Conservation (phyloP, 2,113 vertebrate species). For the Murina feae region DNA sequence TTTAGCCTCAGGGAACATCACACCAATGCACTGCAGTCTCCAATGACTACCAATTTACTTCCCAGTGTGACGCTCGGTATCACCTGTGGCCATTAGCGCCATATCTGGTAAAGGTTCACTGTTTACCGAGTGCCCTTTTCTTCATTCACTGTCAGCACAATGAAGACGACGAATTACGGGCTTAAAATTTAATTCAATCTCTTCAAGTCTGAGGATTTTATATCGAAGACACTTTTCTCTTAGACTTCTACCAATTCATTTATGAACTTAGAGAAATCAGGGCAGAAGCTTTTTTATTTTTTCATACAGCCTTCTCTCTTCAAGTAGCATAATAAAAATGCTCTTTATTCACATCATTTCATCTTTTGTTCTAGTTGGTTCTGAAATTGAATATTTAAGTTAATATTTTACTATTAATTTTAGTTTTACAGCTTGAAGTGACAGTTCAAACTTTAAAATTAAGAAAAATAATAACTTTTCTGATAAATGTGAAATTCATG, state of each 20-base stretch:
- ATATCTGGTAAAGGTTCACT: slow-evolving; percentile 30
- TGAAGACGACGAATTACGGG: background rate
- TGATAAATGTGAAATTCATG: background rate
- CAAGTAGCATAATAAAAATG: background rate
- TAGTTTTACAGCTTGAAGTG: background rate
- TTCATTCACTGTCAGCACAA: slow-evolving; percentile 1
- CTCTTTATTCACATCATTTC: background rate
- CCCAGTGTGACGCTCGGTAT: slow-evolving; percentile 51
- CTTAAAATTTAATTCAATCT: slow-evolving; percentile 30
- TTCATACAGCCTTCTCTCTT: background rate
- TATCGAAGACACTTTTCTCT: background rate
- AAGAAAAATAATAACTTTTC: background rate
- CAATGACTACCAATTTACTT: slow-evolving; percentile 63
- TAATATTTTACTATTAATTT: background rate
- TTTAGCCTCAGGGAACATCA: slow-evolving; percentile 59
- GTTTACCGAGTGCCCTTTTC: slow-evolving; percentile 53
- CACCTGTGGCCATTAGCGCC: slow-evolving; percentile 27
- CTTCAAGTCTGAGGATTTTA: background rate
- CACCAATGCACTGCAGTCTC: slow-evolving; percentile 48
- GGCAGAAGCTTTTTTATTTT: background rate
- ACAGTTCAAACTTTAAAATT: background rate
- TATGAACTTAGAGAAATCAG: background rate
- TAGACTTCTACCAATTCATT: background rate
- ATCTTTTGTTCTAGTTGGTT: background rate
- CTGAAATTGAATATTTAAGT: background rate